Base-by-base conservation (phyloP, 2,797 vertebrate species). In the Siniperca undulata region DNA sequence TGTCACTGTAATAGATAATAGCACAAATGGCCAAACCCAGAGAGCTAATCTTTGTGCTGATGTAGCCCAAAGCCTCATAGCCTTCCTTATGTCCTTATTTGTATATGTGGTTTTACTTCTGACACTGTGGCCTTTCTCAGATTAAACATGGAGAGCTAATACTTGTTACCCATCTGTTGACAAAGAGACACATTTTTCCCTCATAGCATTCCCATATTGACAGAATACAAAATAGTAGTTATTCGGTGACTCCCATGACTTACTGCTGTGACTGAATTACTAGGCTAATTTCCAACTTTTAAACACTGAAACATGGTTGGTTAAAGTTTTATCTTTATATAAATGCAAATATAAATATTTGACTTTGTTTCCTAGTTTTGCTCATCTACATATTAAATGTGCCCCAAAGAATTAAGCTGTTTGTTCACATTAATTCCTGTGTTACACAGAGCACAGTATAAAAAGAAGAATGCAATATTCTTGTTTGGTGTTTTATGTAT, bases 51-150 rank as follows among this genome's bases (percentile, higher is more conserved):
- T 71, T 71, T 36, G 61, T 67, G 14, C 14, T 78, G 19, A 66
- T 80, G 40, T 48, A 74, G 77, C 52, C 5, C 10, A 40, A 22
- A 68, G 67, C 30, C 38, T 83, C 30, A 76, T 38, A 44, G 24
- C 48, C 56, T 61, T 77, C 17, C 30, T 40, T 34, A 27, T 74
- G 55, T 82, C 66, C 72, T 74, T 83, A 44, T 85, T 90, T 90
- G 77, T 71, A 36, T 55, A 56, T 82, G 77, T 58, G 24, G 27
- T 70, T 88, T 81, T 62, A 70, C n/a, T 38, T 62, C 19, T 81
- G 19, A 83, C 65, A 64, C 30, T 27, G 16, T 7, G 14, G 52
- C 46, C 40, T 74, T 65, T 76, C 53, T 59, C 12, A 62, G 38
- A 65, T 75, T 53, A 73, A 70, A 79, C 36, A 36, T 70, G 40